phyloP scores from a whole-genome alignment of 2,888 invertebrate genomes.

The Campoplex capitator region DNA sequence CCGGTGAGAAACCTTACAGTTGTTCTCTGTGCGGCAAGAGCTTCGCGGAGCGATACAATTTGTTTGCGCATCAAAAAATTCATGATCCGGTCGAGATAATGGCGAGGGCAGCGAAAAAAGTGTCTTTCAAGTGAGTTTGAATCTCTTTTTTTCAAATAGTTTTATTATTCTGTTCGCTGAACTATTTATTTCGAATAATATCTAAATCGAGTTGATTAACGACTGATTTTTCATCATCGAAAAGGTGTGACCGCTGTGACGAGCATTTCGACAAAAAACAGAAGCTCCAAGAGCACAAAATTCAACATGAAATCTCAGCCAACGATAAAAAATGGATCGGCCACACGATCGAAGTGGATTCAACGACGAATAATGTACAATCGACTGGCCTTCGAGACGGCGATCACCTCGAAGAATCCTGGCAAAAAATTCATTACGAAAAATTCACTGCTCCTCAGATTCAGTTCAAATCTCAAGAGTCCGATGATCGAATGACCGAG shows the following conservation, averaged over 20 bases:
- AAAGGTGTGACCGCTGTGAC: constrained; percentile 73
- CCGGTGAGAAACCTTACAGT: constrained; percentile 85
- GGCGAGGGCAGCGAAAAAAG: constrained; percentile 70
- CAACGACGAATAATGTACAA: not conserved
- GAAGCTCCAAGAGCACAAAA: constrained; percentile 72
- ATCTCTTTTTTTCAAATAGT: not conserved
- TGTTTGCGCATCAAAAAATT: constrained; percentile 81
- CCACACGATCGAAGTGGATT: constrained; percentile 41
- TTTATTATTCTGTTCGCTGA: not conserved
- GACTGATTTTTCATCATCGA: not conserved
- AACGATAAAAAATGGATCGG: constrained; percentile 53
- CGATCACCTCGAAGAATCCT: constrained; percentile 35
- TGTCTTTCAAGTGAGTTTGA: constrained; percentile 71
- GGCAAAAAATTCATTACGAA: constrained; percentile 69
- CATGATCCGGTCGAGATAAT: constrained; percentile 76
- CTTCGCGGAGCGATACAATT: constrained; percentile 83
- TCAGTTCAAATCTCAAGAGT: constrained; percentile 38
- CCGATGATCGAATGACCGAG: constrained; percentile 56
- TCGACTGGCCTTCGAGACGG: not conserved
- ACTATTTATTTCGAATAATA: not conserved
- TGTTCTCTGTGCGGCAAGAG: constrained; percentile 75
- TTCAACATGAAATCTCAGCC: constrained; percentile 55
- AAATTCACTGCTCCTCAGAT: constrained; percentile 64
- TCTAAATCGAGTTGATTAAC: not conserved
- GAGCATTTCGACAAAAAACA: constrained; percentile 71